phyloP scores from a whole-genome alignment of 2,113 vertebrate genomes.

The Corynorhinus townsendii region DNA sequence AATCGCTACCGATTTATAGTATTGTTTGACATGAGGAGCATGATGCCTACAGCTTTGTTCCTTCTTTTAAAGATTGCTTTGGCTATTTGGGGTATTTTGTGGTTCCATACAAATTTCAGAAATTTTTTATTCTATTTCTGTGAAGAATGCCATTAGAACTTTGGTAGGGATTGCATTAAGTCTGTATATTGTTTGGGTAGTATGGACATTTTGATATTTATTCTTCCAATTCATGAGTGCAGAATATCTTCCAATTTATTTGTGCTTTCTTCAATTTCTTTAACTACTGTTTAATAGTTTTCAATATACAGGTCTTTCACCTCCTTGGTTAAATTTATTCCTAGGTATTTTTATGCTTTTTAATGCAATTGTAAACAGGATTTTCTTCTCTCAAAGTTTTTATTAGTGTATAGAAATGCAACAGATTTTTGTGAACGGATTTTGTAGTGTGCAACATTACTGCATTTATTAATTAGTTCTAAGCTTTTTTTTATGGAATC shows the following conservation, averaged over 20 bases:
- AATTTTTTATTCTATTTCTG: neutral
- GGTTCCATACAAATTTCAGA: neutral
- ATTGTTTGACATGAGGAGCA: neutral
- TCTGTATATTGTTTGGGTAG: neutral
- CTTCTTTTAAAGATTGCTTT: neutral
- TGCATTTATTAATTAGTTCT: neutral
- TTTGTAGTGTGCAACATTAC: neutral
- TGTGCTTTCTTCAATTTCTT: neutral
- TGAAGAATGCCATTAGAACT: neutral
- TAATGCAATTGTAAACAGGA: neutral
- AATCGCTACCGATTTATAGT: neutral
- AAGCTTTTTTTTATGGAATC: neutral
- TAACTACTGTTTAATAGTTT: neutral
- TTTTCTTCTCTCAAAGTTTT: neutral
- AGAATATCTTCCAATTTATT: neutral
- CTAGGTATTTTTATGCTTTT: neutral
- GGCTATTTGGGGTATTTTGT: neutral
- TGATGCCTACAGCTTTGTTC: neutral
- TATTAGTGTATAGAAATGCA: neutral
- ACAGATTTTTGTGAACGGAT: neutral
- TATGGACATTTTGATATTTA: neutral
- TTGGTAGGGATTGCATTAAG: neutral
- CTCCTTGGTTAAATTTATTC: neutral
- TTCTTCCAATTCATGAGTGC: neutral
- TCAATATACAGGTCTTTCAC: neutral